Evolutionary conservation across 2,113 vertebrate species (phyloP).

Genomic region (Brachyhypopomus occidentalis): DNA sequence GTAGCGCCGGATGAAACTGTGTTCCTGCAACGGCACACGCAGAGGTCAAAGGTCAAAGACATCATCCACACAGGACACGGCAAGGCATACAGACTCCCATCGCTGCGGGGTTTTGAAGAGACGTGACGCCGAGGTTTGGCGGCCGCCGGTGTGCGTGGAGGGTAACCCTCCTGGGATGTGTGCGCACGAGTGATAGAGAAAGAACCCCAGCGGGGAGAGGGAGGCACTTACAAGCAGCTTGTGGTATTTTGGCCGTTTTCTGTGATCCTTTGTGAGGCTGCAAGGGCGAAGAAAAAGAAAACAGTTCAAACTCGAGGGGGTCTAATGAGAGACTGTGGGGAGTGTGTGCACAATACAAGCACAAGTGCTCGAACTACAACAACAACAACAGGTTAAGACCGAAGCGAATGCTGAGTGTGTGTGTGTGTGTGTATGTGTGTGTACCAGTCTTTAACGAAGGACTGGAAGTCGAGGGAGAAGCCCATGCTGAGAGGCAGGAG

Average conservation of each 20-base stretch:
- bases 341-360: too few relatives aligned
- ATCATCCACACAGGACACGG: background rate
- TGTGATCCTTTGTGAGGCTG: slow-evolving; percentile 99
- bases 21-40: slow-evolving; percentile 75
- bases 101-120: too few relatives aligned
- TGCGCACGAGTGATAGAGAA: background rate
- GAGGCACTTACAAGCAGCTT: slow-evolving; percentile 85
- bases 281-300: background rate
- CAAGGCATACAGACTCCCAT: background rate
- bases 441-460: slow-evolving; percentile 96
- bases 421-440: background rate
- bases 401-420: background rate
- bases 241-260: slow-evolving; percentile 99
- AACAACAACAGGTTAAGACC: too few relatives aligned
- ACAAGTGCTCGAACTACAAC: too few relatives aligned
- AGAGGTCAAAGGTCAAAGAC: background rate
- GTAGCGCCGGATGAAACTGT: slow-evolving; percentile 90
- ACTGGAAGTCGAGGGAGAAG: slow-evolving; percentile 93
- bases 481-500: slow-evolving; percentile 89
- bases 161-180: too few relatives aligned
- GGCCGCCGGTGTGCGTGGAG: too few relatives aligned
- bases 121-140: too few relatives aligned
- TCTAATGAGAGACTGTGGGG: too few relatives aligned
- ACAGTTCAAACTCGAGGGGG: background rate
- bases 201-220: too few relatives aligned